These are phyloP conservation scores for Rhinolophus sinicus DNA, from an alignment of 2,113 vertebrate genomes.

Conservation along the genomic window DNA sequence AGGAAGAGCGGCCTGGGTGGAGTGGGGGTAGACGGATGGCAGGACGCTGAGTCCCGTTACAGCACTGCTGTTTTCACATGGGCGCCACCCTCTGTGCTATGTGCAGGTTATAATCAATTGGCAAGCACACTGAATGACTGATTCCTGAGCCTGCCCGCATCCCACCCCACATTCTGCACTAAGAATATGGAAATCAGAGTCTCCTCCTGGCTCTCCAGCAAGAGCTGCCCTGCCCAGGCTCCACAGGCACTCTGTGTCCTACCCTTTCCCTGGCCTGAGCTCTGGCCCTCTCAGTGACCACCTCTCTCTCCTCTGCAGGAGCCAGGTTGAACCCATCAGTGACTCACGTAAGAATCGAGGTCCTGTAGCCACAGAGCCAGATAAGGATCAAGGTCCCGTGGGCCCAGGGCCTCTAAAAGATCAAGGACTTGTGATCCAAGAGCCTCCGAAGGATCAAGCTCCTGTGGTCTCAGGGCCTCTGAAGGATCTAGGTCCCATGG, in stretches of 20 bases:
- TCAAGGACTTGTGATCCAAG: constrained; percentile 47
- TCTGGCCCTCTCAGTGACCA: constrained; percentile 54
- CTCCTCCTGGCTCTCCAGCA: neutral
- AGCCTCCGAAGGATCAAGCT: neutral
- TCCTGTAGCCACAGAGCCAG: constrained; percentile 55
- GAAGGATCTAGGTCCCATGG: neutral
- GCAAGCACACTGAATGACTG: constrained; percentile 77
- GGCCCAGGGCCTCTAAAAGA: constrained; percentile 16
- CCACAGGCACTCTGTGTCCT: constrained; percentile 56
- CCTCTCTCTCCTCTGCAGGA: constrained; percentile 78
- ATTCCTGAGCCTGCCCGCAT: neutral
- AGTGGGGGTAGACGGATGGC: neutral
- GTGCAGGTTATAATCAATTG: constrained; percentile 85
- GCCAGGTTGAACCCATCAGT: constrained; percentile 14
- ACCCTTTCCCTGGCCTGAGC: neutral
- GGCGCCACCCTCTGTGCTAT: constrained; percentile 18
- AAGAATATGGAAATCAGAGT: neutral
- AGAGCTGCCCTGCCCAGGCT: constrained; percentile 15
- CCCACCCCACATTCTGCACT: neutral
- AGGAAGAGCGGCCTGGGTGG: neutral
- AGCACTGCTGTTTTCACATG: neutral
- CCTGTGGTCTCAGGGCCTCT: neutral
- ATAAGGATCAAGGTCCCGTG: constrained; percentile 42
- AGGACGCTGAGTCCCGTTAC: constrained; percentile 11
- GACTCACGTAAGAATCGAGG: constrained; percentile 64